Evolutionary conservation across 2,113 vertebrate genomes (phyloP).

Genomic region (Grantiella picta): DNA sequence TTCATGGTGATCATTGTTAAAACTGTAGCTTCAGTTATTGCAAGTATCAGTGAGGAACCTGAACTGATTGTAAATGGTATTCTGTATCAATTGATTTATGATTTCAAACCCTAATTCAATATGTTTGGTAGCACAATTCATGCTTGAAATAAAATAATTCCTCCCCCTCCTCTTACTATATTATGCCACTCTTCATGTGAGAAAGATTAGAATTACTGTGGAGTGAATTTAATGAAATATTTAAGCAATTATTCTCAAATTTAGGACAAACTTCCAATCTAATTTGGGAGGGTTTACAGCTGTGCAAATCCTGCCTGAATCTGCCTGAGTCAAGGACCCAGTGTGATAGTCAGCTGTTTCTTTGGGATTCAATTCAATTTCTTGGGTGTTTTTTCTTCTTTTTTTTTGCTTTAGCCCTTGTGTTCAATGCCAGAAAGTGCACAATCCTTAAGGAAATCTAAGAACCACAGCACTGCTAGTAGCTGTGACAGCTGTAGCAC

Average conservation of each 20-base stretch:
- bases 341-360: background rate
- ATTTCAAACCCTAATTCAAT: background rate
- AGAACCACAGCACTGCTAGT: slow-evolving; percentile 74
- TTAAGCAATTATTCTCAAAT: background rate
- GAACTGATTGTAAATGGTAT: background rate
- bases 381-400: background rate
- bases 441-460: slow-evolving; percentile 77
- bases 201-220: background rate
- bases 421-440: slow-evolving; percentile 90
- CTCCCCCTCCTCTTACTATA: fast-evolving
- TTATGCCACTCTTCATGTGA: background rate
- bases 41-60: background rate
- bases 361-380: background rate
- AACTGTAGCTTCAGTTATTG: background rate
- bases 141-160: background rate
- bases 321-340: background rate
- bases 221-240: background rate
- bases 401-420: slow-evolving; percentile 74
- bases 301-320: background rate
- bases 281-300: background rate
- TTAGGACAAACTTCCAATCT: background rate
- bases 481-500: slow-evolving; percentile 80
- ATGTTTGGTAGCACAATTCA: background rate
- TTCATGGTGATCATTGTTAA: background rate
- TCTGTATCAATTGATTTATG: background rate